Conservation (phyloP, 2,888 invertebrate genomes). For the Rhamphomyia laevipes region DNA sequence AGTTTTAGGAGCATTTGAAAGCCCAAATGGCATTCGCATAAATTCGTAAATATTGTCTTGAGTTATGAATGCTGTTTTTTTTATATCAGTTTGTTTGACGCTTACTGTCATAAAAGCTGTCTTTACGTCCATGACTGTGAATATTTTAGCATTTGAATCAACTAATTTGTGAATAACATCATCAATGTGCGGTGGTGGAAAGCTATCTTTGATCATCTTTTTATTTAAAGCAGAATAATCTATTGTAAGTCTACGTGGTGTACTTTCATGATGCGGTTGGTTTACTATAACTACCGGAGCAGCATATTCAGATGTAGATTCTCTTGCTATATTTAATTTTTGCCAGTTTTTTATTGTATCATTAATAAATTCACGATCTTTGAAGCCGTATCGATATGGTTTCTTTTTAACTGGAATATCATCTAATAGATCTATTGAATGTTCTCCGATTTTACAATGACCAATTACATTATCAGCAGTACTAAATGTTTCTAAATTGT, state of each 20-base stretch:
- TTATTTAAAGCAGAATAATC: conserved; percentile 2
- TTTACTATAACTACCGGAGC: conserved; percentile 7
- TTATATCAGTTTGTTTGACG: background rate
- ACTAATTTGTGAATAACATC: background rate
- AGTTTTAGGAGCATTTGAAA: background rate
- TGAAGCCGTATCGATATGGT: background rate
- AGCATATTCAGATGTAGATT: conserved; percentile 4
- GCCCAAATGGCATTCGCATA: background rate
- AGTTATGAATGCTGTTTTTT: conserved; percentile 6
- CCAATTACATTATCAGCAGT: background rate
- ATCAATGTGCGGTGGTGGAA: conserved; percentile 3
- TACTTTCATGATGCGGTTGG: conserved; percentile 4
- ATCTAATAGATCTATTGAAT: background rate
- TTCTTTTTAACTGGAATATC: background rate
- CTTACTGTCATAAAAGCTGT: conserved; percentile 3
- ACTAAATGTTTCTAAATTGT: background rate
- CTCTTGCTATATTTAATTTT: conserved; percentile 1
- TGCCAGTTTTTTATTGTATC: background rate
- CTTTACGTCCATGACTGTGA: conserved; percentile 3
- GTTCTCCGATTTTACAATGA: background rate
- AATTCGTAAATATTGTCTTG: conserved; percentile 7
- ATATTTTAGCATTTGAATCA: background rate
- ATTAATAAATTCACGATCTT: background rate
- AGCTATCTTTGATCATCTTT: conserved; percentile 1
- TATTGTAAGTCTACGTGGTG: conserved; percentile 2